Base-by-base conservation (phyloP, 2,113 vertebrate species). In the Uropsilus gracilis region DNA sequence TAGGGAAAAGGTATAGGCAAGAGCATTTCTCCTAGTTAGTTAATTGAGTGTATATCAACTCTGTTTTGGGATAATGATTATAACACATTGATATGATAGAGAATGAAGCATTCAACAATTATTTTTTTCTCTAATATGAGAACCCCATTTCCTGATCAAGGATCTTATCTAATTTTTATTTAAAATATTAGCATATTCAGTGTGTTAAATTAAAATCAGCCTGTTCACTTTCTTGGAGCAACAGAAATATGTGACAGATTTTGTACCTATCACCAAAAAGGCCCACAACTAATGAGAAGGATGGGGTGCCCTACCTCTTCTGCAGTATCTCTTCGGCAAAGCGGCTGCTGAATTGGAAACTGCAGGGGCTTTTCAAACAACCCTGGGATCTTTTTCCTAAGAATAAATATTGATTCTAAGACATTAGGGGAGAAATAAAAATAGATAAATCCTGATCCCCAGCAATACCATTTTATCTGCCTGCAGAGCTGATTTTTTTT, bases 71-170 rank as follows among this genome's bases (percentile, higher is more conserved):
- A 8, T 22, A 37, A 22, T 64, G 55, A 89, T 89, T 66, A 39
- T 3, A 93, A 8, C 5, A 72, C 48, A 32, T 14, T 3, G 44
- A 86, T 30, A 22, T 53, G 63, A 75, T 34, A 46, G 57, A 72
- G 69, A 86, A 12, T 46, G 55, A 71, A 61, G 37, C 8, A 53
- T 30, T 42, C 69, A 39, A n/a, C n/a, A 59, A 34, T 20, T 13
- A 17, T n/a, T 32, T 66, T 76, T 89, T 83, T 30, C 37, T 86
- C 50, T 63, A 72, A 68, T 8, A 34, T 53, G 48, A 91, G 24
- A 92, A 39, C 50, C 34, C 39, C 77, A 1, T 37, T 86, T 16
- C 55, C 42, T 13, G 61, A 66, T 1, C 76, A 30, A 94, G 17
- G 22, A 20, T 28, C 16, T 53, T 66, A n/a, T 9, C 17, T 7